Evolutionary conservation across 1,140 invertebrate species (phyloP), one percentile per base, ranked within the genome.

Genomic region (Polypedilum pembai): DNA sequence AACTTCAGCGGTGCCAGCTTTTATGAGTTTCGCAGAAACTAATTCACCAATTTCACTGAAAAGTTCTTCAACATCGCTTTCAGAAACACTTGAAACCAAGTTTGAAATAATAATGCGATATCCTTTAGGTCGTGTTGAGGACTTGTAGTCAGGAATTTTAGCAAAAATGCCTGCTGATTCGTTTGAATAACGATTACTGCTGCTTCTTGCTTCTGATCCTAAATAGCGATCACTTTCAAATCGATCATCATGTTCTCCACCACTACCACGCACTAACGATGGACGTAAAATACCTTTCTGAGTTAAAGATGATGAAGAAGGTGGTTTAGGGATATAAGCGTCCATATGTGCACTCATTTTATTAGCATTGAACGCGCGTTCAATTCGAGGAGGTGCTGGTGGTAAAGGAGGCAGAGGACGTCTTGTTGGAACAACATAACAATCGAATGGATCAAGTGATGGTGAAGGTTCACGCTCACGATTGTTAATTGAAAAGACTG

Each of bases 41-140:
- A 98, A 86, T 72, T 92, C 89, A 10, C 95, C 95, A 75, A 97
- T 90, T 79, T 95, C 94, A 79, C 93, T 93, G 85, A 97, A 97
- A 72, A 98, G 84, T 84, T 98, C 95, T 88, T 92, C 89, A 76
- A 96, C 94, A 83, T 96, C 94, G 78, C 93, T 90, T 76, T 92
- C 91, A 7, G 92, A 94, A 0, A 96, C 94, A 77, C 89, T 90
- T 1, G 87, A 85, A 77, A 94, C 90, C 72, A 96, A 86, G 85
- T 96, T 96, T 74, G 93, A 94, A 0, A 96, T 92, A 76, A 93
- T 88, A 78, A 94, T 92, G 78, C 91, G 85, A 79, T 89, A 91
- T 75, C 91, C 91, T 10, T 85, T 82, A 17, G 83, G 79, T 69
- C 85, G 81, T 33, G 82, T 79, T 1, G 83, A 80, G 5, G 76